Conservation (phyloP, 2,113 vertebrate species). For the Gadus macrocephalus region DNA sequence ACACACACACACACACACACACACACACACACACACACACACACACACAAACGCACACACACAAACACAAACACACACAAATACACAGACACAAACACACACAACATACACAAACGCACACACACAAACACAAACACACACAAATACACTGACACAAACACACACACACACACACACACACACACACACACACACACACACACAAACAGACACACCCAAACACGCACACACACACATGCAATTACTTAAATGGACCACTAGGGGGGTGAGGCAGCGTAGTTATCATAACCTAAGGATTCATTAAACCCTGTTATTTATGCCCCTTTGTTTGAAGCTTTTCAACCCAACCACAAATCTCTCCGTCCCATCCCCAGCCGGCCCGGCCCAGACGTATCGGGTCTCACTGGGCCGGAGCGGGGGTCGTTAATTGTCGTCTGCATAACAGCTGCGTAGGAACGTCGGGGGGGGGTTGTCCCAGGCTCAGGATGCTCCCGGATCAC, state of each 20-base stretch:
- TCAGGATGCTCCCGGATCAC: conserved; percentile 47
- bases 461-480: conserved; percentile 44
- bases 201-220: not conserved
- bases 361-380: conserved; percentile 11
- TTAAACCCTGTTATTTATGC: conserved; percentile 69
- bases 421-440: conserved; percentile 58
- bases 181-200: too few relatives aligned
- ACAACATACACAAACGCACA: not conserved
- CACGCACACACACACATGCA: not conserved
- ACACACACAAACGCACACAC: not conserved
- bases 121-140: not conserved
- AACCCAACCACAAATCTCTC: conserved; percentile 7
- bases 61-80: too few relatives aligned
- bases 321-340: conserved; percentile 17
- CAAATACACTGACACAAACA: not conserved
- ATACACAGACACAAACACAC: too few relatives aligned
- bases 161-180: too few relatives aligned
- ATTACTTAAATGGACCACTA: not conserved
- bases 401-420: conserved; percentile 26
- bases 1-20: too few relatives aligned
- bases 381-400: conserved; percentile 44
- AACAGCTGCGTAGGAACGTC: conserved; percentile 57
- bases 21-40: not conserved
- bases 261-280: not conserved
- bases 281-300: conserved; percentile 58